Conservation (phyloP, 2,113 vertebrate species). For the Catharus minimus region DNA sequence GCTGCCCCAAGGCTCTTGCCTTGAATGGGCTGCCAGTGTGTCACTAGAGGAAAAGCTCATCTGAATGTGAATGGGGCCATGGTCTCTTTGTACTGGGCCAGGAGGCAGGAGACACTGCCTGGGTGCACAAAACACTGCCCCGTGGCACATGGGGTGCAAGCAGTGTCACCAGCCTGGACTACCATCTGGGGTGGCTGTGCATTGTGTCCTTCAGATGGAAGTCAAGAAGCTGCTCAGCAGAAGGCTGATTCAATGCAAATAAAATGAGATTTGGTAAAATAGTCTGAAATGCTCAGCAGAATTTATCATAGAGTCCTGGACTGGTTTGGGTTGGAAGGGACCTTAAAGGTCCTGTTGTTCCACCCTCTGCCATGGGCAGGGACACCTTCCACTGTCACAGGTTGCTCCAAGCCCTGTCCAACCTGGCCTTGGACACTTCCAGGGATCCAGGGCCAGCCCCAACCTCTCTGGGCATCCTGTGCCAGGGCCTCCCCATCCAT, state of each 20-base stretch:
- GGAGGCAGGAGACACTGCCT: not conserved
- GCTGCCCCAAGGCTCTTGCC: not conserved
- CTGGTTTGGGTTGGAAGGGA: not conserved
- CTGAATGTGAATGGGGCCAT: not conserved
- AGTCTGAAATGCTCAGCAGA: not conserved
- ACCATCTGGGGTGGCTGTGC: not conserved
- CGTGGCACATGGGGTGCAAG: not conserved
- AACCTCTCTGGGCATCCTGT: not conserved
- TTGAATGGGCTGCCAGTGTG: not conserved
- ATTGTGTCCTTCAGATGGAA: not conserved
- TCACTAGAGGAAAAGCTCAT: not conserved
- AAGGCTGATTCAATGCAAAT: not conserved
- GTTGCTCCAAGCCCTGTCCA: not conserved
- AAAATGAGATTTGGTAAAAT: not conserved
- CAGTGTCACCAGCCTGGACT: not conserved
- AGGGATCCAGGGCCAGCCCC: not conserved
- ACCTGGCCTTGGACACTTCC: accelerated
- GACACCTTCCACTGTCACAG: not conserved
- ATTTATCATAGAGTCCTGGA: not conserved
- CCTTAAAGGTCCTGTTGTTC: not conserved
- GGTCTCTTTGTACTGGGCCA: not conserved
- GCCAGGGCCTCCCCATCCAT: not conserved
- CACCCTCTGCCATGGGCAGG: not conserved
- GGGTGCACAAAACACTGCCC: not conserved
- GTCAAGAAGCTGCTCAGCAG: not conserved